Base-by-base conservation (phyloP, 37 sponge, comb jelly and placozoan genomes). In the Lycopodina hypogea region DNA sequence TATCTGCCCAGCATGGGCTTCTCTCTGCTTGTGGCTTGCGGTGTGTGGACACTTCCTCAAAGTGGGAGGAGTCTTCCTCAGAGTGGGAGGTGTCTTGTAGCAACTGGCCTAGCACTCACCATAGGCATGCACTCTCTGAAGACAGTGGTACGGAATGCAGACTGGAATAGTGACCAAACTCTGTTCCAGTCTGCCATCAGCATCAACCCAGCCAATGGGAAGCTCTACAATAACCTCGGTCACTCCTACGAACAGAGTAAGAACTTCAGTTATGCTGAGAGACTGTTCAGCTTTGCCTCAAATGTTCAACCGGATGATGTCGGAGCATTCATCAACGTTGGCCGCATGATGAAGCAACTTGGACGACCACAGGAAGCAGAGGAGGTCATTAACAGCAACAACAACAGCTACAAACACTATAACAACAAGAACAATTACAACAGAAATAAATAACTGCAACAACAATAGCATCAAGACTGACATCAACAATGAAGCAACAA, bases 221-320 rank as follows among this genome's bases (percentile, higher is more conserved):
- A 95, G 57, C 55, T 95, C 24, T 89, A 95, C 84, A 95, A 81
- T 74, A 95, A 95, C 78, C 74, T 95, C 51, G 95, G 95, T 1
- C 95, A 95, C 56, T 89, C 75, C 50, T 89, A 83, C 35, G 95
- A 95, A 66, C 18, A 72, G 11, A 62, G 21, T 17, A 56, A 53
- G 40, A 75, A 91, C 60, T 71, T 42, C 36, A 23, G 29, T 23
- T 52, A 61, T 45, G 95, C 95, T 45, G 92, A 95, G 77, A 35
- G 71, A n/a, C 68, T 89, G 55, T 95, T 91, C 61, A 65, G 68
- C 36, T 66, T 37, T 56, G 95, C 89, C 28, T 39, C 78, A 29
- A 78, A 75, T 39, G 73, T 86, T 55, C 95, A 95, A 48, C 84
- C 92, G 11, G 95, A 95, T 56, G 95, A 95, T 68, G 42, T 86